These are phyloP conservation scores for Anolis carolinensis DNA, from an alignment of 2,113 vertebrate genomes.

Conservation along the genomic window DNA sequence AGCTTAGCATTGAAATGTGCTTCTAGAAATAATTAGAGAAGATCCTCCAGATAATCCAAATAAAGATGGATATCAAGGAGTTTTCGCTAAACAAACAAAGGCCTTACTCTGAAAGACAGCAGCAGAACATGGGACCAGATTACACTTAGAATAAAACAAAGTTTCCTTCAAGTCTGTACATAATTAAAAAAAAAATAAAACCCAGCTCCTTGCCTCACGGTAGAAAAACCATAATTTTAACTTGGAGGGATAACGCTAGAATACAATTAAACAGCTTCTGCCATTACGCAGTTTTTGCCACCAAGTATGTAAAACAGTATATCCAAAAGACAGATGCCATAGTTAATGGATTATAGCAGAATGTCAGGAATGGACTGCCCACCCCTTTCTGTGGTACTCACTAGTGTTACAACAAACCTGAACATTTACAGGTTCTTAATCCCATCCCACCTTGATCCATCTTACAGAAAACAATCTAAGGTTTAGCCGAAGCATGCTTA, in stretches of 20 bases:
- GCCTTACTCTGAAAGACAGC: constrained; percentile 47
- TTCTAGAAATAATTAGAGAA: constrained; percentile 30
- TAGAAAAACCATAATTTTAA: constrained; percentile 18
- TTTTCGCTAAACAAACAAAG: background rate
- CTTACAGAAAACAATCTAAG: constrained; percentile 42
- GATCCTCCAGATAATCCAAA: background rate
- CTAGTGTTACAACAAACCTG: constrained; percentile 30
- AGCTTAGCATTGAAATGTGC: constrained; percentile 7
- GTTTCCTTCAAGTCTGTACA: constrained; percentile 14
- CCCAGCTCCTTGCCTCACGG: background rate
- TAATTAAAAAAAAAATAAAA: background rate
- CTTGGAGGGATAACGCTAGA: background rate
- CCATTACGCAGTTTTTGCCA: constrained; percentile 32
- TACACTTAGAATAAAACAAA: constrained; percentile 39
- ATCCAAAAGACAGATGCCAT: constrained; percentile 10
- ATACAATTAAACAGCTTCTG: constrained; percentile 4
- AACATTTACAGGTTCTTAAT: constrained; percentile 34
- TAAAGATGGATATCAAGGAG: constrained; percentile 15
- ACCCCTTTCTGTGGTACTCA: constrained; percentile 14
- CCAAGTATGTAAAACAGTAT: constrained; percentile 35
- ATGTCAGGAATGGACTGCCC: constrained; percentile 24
- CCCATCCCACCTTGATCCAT: background rate
- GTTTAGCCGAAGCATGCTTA: background rate
- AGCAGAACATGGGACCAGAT: background rate
- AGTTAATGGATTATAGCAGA: constrained; percentile 14